Evolutionary conservation across 2,888 invertebrate species (phyloP), one percentile per base, ranked within the genome.

Genomic region (Pandemis heparana): DNA sequence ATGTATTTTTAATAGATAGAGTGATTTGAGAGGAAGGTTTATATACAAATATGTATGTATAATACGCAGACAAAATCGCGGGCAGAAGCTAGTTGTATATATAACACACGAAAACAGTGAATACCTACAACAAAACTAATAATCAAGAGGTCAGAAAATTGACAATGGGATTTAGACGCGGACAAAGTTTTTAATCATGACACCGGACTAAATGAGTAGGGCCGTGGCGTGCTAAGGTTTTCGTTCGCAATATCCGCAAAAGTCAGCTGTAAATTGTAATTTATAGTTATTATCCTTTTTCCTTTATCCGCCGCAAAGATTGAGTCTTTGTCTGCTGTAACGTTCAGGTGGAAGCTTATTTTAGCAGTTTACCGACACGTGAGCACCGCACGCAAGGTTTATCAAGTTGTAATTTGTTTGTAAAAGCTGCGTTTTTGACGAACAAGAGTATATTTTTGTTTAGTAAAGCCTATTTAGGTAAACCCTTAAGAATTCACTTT

Each of bases 261-360:
- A 51, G 51, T 51, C 51, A 51, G 51, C 51, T 51, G 6, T 51
- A 51, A n/a, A 51, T 51, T 51, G 51, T 16, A 46, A 46, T 46
- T 46, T 46, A 51, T 51, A 51, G 51, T 51, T n/a, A 51, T 16
- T 16, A 51, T 7, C n/a, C 51, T 51, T 51, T 51, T n/a, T 9
- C 56, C 56, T 23, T 12, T 56, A 9, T 4, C 6, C 5, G 3
- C 56, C 56, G 56, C 23, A 56, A 56, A 23, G 56, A 56, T 56
- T 18, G 53, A 51, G 51, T 18, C 51, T 46, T 46, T 53, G 53
- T 9, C 53, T 56, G 10, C 10, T 3, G 0, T 16, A 16, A 51
- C 51, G 8, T 51, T 6, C 51, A 16, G n/a, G 12, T 48, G 16
- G 51, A 10, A 23, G 56, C 56, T 56, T 56, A 23, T 23, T 56